Conservation (phyloP, 2,888 invertebrate genomes). For the Cetonia aurata region DNA sequence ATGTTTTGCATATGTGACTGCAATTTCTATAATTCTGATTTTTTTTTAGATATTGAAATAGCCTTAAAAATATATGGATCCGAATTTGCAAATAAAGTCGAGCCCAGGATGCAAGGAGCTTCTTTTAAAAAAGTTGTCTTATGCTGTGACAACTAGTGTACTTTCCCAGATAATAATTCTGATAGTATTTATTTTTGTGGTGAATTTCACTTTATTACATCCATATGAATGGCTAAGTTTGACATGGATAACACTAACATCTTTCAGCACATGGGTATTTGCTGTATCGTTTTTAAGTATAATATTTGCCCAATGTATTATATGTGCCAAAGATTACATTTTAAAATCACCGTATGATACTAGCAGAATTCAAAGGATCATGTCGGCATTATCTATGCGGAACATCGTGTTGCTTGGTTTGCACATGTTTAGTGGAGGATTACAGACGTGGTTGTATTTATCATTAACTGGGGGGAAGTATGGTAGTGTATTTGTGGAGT, state of each 20-base stretch:
- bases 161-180: slow-evolving; percentile 61
- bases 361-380: slow-evolving; percentile 76
- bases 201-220: slow-evolving; percentile 75
- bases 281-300: slow-evolving; percentile 74
- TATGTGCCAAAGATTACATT: slow-evolving; percentile 79
- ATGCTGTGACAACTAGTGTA: slow-evolving; percentile 63
- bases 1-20: no score
- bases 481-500: slow-evolving; percentile 68
- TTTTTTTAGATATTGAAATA: no score
- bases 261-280: slow-evolving; percentile 76
- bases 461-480: slow-evolving; percentile 74
- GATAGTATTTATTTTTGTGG: slow-evolving; percentile 64
- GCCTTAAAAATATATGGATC: slow-evolving; percentile 42
- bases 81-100: slow-evolving; percentile 44
- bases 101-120: slow-evolving; percentile 68
- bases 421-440: slow-evolving; percentile 75
- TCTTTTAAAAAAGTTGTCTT: slow-evolving; percentile 70
- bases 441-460: slow-evolving; percentile 78
- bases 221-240: slow-evolving; percentile 76
- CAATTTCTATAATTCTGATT: no score
- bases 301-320: slow-evolving; percentile 78
- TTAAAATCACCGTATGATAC: slow-evolving; percentile 72
- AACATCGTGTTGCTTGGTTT: slow-evolving; percentile 70
- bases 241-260: slow-evolving; percentile 72
- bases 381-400: slow-evolving; percentile 74